These are phyloP conservation scores for Craniophora ligustri DNA, from an alignment of 2,888 invertebrate species.

Conservation along the genomic window DNA sequence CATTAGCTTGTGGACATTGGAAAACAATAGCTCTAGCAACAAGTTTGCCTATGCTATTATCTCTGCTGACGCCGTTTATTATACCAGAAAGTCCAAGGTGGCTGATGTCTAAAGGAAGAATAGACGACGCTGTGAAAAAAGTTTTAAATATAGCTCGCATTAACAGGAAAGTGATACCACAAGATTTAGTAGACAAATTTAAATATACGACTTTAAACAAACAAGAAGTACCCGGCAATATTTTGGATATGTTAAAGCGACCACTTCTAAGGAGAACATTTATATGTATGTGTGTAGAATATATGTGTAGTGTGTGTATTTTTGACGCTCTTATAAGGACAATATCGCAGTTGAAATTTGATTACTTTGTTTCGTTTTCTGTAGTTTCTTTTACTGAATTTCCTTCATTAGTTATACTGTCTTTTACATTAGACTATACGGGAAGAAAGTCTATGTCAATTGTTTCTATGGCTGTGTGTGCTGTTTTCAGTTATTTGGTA, in stretches of 20 bases:
- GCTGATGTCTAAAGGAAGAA: constrained; percentile 71
- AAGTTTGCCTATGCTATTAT: constrained; percentile 69
- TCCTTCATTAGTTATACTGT: constrained; percentile 70
- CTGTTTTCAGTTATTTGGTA: constrained; percentile 66
- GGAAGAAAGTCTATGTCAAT: constrained; percentile 72
- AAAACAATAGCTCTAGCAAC: constrained; percentile 69
- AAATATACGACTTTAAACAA: constrained; percentile 47
- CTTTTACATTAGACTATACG: constrained; percentile 70
- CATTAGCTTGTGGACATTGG: constrained; percentile 75
- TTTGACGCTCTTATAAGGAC: constrained; percentile 74
- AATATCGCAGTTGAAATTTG: constrained; percentile 68
- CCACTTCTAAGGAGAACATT: constrained; percentile 67
- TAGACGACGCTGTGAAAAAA: constrained; percentile 70
- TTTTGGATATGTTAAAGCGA: constrained; percentile 65
- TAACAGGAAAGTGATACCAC: constrained; percentile 68
- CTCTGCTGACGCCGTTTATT: constrained; percentile 67
- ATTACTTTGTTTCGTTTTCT: constrained; percentile 77
- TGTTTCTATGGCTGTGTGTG: constrained; percentile 53
- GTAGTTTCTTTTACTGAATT: constrained; percentile 75
- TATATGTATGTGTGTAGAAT: constrained; percentile 67
- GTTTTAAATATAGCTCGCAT: constrained; percentile 64
- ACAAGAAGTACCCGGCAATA: constrained; percentile 50
- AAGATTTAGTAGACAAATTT: constrained; percentile 66
- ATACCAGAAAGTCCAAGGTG: constrained; percentile 79
- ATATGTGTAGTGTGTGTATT: constrained; percentile 66